Percentiles rank a stretch among this genome's conserved stretches.
These are phyloP conservation scores for Muschampia plurimacula DNA, from an alignment of 2,888 invertebrate species.

Conservation along the genomic window DNA sequence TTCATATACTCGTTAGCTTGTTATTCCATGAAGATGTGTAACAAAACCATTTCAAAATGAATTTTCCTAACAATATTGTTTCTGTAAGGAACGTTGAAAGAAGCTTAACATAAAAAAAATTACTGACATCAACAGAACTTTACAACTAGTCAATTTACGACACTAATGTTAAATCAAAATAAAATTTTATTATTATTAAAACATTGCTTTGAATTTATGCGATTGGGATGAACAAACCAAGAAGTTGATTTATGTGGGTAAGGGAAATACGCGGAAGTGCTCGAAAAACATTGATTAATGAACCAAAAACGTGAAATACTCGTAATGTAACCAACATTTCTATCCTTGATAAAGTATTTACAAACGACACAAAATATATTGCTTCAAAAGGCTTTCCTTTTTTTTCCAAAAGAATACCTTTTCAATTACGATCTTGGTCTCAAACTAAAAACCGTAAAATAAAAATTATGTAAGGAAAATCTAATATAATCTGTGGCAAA, in stretches of 20 bases:
- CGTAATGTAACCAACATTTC: neutral
- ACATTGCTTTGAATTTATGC: conserved; percentile 1
- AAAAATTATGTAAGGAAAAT: neutral
- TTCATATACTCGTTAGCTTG: no score
- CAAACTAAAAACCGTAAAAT: no score
- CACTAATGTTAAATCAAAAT: neutral
- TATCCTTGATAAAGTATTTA: neutral
- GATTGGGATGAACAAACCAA: conserved; percentile 5
- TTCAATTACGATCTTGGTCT: no score
- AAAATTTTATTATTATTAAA: neutral
- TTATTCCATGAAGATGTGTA: no score
- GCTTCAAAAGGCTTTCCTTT: neutral
- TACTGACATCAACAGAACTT: no score
- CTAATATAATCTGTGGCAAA: neutral
- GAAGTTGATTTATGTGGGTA: conserved; percentile 20
- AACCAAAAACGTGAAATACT: conserved; percentile 11
- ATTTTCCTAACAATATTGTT: no score
- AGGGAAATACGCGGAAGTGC: conserved; percentile 19
- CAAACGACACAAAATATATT: conserved; percentile 1
- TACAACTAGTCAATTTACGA: neutral
- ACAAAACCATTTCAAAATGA: no score
- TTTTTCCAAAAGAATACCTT: neutral
- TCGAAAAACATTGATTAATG: conserved; percentile 30
- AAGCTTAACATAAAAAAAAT: no score
- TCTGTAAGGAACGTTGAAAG: no score